Evolutionary conservation across 2,888 invertebrate species (phyloP), one percentile per base, ranked within the genome.

Genomic region (Eristalis intricaria): DNA sequence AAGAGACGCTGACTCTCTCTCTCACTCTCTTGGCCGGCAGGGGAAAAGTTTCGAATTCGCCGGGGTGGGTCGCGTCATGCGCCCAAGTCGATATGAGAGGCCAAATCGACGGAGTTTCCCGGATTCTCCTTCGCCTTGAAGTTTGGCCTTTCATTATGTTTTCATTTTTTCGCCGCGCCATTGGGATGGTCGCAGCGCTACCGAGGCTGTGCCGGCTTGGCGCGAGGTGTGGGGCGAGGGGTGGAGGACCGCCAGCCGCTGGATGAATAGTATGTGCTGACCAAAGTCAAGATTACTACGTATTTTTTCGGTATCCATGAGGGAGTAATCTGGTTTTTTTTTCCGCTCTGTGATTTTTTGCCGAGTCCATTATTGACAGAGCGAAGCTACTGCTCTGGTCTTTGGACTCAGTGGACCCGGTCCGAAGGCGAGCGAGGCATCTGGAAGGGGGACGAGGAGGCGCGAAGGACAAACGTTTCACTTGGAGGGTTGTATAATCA

Each of bases 271-370:
- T 73, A 13, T 50, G 50, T 22, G 77, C 69, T 79, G 86, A 79
- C 78, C 86, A 86, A 83, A 86, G 86, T 86, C 86, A 86, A 86
- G 86, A 86, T 78, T 86, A 86, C 86, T 83, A 85, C 76, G 66
- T 73, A 73, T 60, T 77, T 26, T 69, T 19, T 77, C n/a, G 61
- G 75, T 70, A 86, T 82, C 86, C 86, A 63, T 82, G 74, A 70
- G 76, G 63, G 86, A 79, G 74, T 71, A 71, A 85, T 82, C 79
- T 50, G 69, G 71, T 75, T 74, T 75, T 8, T 75, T 71, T 22
- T 38, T 60, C 0, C 7, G 5, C 7, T 19, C 50, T 19, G 19
- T 26, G 13, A 23, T 61, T 22, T 61, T 1, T 63, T 43, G 22
- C 13, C 29, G 66, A 77, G 43, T 74, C 58, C 43, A 76, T 64